Evolutionary conservation across 2,113 vertebrate genomes (phyloP), one percentile per base, ranked within the genome.

Genomic region (Pao palembangensis): DNA sequence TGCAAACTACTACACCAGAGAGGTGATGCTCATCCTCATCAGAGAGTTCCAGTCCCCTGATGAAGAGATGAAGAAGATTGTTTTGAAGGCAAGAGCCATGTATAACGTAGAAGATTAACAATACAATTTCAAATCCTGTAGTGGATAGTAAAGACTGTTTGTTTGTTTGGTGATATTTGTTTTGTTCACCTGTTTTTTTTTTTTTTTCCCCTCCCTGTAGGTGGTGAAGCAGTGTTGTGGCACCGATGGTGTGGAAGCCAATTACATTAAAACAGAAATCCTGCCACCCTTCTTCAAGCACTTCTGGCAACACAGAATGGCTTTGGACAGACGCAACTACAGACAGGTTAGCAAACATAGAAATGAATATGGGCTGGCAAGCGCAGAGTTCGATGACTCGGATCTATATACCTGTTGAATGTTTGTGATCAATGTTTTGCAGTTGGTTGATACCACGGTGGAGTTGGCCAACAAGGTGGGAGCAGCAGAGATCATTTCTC

Each of bases 41-140:
- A 87, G 96, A 92, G 98, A 99, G 91, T 99, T 99, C 81, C 98
- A 99, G 52, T 99, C 97, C 75, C 97, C 97, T 28, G 96, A 99
- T 61, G 97, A 99, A 88, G 97, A 99, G 78, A 99, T 99, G 97
- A 99, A 99, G 67, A 99, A 99, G 89, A 99, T 99, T 63, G 97
- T 99, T 0, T 86, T 99, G 11, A 99, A 99, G 94, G 97, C 96
- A 83, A 73, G 31, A 38, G 34, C 8, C 34, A 11, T 12, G 34
- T 38, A 4, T 38, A 10, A 38, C 5, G 21, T 23, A 23, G 21
- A 28, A 7, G 1, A 28, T 28, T 28, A 28, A 28, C 25, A 28
- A 28, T 28, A 28, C 5, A 5, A 28, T 28, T 28, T 28, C 25
- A 28, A 38, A 38, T 12, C 34, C 11, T 38, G 8, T 11, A 38